These are phyloP conservation scores for Orbicella faveolata DNA, from an alignment of 64 coral and sea anemone species.

Conservation along the genomic window DNA sequence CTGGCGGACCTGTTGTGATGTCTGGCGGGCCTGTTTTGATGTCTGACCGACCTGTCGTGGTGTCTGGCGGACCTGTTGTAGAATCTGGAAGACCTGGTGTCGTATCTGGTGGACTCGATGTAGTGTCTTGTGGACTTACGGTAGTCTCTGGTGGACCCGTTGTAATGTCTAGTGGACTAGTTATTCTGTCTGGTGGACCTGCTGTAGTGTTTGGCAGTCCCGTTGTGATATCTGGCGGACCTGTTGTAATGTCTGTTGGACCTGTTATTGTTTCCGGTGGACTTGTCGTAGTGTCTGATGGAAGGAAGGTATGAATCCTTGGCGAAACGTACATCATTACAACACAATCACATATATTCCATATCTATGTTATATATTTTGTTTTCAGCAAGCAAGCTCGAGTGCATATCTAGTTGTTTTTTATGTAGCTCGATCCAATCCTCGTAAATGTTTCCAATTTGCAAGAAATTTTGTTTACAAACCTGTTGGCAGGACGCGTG, in stretches of 20 bases:
- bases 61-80: not conserved
- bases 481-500: not conserved
- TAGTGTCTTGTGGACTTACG: not conserved
- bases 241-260: not conserved
- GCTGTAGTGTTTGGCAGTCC: not conserved
- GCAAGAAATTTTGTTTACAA: not conserved
- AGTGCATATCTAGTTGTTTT: not conserved
- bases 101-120: not conserved
- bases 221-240: not conserved
- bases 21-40: not conserved
- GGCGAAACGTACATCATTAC: not conserved
- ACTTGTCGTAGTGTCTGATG: not conserved
- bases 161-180: not conserved
- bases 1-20: not conserved
- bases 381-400: not conserved
- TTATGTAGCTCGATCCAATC: not conserved
- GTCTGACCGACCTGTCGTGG: not conserved
- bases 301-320: not conserved
- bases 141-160: not conserved
- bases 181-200: not conserved
- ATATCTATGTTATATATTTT: not conserved
- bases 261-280: not conserved
- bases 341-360: not conserved
- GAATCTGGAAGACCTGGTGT: not conserved
- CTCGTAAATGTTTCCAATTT: not conserved